These are phyloP conservation scores for Panagrolaimus sp. DNA, from an alignment of 1,140 invertebrate species.

Conservation along the genomic window DNA sequence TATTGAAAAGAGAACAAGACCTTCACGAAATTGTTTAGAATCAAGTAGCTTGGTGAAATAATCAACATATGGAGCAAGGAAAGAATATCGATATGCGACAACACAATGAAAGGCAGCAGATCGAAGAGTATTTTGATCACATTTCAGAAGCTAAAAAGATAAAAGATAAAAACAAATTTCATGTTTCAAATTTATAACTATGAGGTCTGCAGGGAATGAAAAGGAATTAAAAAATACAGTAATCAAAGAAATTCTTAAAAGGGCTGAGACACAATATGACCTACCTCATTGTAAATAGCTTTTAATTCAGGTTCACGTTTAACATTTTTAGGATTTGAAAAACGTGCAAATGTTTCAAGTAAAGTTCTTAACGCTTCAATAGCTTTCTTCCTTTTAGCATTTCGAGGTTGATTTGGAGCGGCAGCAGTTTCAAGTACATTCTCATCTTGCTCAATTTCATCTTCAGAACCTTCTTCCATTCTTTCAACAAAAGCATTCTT, in stretches of 20 bases:
- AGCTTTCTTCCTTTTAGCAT: background rate
- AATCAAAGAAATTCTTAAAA: too few species aligned
- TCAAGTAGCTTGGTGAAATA: constrained; percentile 21
- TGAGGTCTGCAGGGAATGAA: too few species aligned
- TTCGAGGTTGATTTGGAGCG: background rate
- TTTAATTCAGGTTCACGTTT: constrained; percentile 1
- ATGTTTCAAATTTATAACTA: too few species aligned
- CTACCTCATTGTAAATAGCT: background rate
- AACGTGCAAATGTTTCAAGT: background rate
- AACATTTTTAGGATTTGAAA: background rate
- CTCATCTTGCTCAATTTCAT: background rate
- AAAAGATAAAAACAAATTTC: too few species aligned
- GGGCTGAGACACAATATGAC: too few species aligned
- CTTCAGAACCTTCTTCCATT: constrained; percentile 22
- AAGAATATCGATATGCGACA: constrained; percentile 34
- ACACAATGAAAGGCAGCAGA: constrained; percentile 29
- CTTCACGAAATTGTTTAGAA: constrained; percentile 16
- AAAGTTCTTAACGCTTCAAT: background rate
- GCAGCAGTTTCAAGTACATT: background rate
- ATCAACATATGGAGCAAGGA: constrained; percentile 25
- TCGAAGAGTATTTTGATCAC: constrained; percentile 36
- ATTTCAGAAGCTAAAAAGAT: constrained; percentile 26
- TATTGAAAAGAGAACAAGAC: constrained; percentile 21
- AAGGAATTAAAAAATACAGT: too few species aligned
- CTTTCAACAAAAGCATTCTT: too few species aligned